Evolutionary conservation across 2,113 vertebrate genomes (phyloP).

Genomic region (Butastur rufipennis): DNA sequence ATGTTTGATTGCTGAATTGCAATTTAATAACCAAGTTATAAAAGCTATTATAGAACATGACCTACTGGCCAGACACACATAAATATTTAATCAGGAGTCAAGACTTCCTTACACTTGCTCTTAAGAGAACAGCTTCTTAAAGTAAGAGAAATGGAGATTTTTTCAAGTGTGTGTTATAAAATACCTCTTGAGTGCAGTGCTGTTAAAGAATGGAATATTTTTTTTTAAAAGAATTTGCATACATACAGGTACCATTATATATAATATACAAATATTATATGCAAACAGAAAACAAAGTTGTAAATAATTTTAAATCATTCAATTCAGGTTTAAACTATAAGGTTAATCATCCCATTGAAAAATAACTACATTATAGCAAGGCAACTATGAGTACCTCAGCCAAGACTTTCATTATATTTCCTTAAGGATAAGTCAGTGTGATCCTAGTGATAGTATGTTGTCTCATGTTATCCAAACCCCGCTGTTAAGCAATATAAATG

Average conservation of each 20-base stretch:
- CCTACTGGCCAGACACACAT: background rate
- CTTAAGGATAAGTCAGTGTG: background rate
- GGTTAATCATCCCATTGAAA: background rate
- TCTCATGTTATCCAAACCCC: background rate
- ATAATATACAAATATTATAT: background rate
- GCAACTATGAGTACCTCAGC: background rate
- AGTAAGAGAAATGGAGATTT: background rate
- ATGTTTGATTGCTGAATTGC: background rate
- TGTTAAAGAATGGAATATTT: background rate
- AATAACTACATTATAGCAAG: background rate
- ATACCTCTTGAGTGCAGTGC: background rate
- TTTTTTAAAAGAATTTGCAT: background rate
- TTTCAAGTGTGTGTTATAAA: background rate
- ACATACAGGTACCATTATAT: background rate
- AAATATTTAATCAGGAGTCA: constrained; percentile 58
- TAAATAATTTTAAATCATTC: background rate
- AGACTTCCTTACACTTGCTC: background rate
- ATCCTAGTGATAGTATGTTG: background rate
- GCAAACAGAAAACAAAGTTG: background rate
- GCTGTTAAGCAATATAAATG: background rate
- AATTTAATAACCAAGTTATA: constrained; percentile 55
- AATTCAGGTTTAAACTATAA: background rate
- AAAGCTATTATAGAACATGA: constrained; percentile 33
- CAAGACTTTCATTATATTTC: background rate
- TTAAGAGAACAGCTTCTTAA: background rate